A percentile compares a stretch with the other conserved stretches of the same genome.
Conservation (phyloP, 92 coral and sea anemone genomes). For the Bergia sp. region DNA sequence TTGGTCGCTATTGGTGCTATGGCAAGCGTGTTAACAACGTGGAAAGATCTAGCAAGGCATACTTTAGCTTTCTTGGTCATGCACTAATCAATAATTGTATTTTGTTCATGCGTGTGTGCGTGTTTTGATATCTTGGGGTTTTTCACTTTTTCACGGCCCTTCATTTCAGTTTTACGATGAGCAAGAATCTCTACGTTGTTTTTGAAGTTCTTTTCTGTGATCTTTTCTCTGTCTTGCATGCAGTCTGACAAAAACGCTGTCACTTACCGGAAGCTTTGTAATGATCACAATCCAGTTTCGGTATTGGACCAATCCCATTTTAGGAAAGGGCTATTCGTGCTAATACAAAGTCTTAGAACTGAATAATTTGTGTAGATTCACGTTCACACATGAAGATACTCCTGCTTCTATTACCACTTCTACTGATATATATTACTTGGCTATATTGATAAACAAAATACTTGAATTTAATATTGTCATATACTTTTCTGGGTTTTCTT, state of each 20-base stretch:
- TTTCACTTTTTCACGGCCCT: background rate
- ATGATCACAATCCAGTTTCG: slow-evolving; percentile 26
- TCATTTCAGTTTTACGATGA: background rate
- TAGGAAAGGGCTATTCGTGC: background rate
- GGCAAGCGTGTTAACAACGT: slow-evolving; percentile 4
- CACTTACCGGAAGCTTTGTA: slow-evolving; percentile 16
- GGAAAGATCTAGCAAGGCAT: slow-evolving; percentile 20
- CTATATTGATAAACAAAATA: slow-evolving; percentile 11
- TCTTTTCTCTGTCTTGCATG: background rate
- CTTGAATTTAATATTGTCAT: background rate
- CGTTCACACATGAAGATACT: background rate
- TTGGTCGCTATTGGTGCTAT: background rate
- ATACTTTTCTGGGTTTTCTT: background rate
- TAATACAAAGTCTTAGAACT: background rate
- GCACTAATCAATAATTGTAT: background rate
- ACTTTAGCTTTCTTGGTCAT: background rate
- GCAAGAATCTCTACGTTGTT: background rate
- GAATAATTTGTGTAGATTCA: background rate
- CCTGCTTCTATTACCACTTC: slow-evolving; percentile 3
- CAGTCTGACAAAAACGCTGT: background rate
- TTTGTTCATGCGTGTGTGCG: background rate
- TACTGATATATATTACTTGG: background rate
- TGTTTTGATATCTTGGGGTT: background rate
- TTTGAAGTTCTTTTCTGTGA: background rate
- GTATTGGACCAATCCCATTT: slow-evolving; percentile 32